Percentiles rank a stretch among this genome's conserved stretches.
Conservation (phyloP, 2,888 invertebrate species). For the Dichetophora obliterata region DNA sequence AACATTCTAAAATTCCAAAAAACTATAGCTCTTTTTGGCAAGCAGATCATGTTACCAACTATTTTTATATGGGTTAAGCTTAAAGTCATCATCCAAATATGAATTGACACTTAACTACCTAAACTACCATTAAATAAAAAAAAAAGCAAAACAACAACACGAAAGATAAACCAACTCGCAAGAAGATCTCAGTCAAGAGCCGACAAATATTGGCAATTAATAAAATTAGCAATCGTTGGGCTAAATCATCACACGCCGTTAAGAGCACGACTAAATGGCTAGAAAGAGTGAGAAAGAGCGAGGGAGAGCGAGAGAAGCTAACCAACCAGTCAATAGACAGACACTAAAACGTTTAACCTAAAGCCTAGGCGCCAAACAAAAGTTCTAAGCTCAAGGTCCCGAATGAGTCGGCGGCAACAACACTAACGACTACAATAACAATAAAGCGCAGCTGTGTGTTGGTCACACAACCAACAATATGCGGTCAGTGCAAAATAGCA, state of each 20-base stretch:
- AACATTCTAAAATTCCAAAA: slow-evolving; percentile 1
- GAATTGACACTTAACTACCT: slow-evolving; percentile 42
- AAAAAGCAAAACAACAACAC: background rate
- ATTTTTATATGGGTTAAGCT: background rate
- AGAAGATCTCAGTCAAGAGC: slow-evolving; percentile 1
- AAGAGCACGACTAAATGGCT: slow-evolving; percentile 19
- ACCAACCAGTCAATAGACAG: background rate
- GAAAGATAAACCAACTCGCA: slow-evolving; percentile 3
- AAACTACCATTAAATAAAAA: background rate
- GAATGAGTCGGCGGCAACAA: slow-evolving; percentile 22
- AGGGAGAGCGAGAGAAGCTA: background rate
- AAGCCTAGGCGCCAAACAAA: slow-evolving; percentile 30
- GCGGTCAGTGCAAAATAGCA: slow-evolving; percentile 21
- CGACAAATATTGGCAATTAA: slow-evolving; percentile 38
- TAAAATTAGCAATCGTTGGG: slow-evolving; percentile 40
- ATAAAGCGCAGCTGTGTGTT: slow-evolving; percentile 19
- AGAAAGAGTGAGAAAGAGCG: background rate
- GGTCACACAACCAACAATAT: background rate
- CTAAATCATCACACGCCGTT: slow-evolving; percentile 40
- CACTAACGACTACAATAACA: slow-evolving; percentile 18
- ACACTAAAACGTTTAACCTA: background rate
- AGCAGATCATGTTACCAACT: slow-evolving; percentile 19
- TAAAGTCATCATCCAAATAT: slow-evolving; percentile 45
- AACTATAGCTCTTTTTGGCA: background rate
- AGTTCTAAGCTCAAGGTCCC: slow-evolving; percentile 36